Base-by-base conservation (phyloP, 2,888 invertebrate genomes). In the Gastrophysa polygoni region DNA sequence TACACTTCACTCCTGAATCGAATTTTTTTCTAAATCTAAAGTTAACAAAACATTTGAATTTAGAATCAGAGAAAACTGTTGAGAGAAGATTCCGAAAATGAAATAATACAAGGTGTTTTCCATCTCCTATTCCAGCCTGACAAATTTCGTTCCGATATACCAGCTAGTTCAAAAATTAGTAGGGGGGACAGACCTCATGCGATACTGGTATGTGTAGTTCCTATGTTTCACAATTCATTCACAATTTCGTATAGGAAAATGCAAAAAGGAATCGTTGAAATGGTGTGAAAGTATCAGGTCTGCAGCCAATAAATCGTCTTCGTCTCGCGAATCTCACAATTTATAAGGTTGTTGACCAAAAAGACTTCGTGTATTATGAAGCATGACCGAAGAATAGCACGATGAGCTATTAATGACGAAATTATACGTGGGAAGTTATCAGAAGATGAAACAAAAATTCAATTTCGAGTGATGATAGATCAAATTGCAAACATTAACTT, bases 311-410 rank as follows among this genome's bases (percentile, higher is more conserved):
- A 43, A 43, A 43, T 54, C n/a, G 43, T 43, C 43, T n/a, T 21
- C n/a, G 18, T 1, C 29, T 43, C 16, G 20, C 24, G 21, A 34
- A 59, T 52, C 52, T 47, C 46, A 32, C 57, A 47, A 48, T 56
- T 59, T 11, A 18, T 34, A 38, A 59, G 63, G 63, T 63, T 63
- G 59, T 59, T 63, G 63, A 63, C 63, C 63, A 63, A 63, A 59
- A 59, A 59, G 47, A 48, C 38, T 43, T 59, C 57, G 20, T 46
- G 57, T 46, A 51, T 57, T 63, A 57, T 63, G 63, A 59, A 57
- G 52, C 59, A 52, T 59, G 54, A 59, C 57, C 50, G 43, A 16
- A 50, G 50, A 24, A 50, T 50, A 28, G 29, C 50, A 44, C 43
- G 60, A 34, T 20, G 51, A 59, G 55, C 54, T 54, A 55, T 48